Base-by-base conservation (phyloP, 1,140 invertebrate genomes). In the Drosophila athabasca region DNA sequence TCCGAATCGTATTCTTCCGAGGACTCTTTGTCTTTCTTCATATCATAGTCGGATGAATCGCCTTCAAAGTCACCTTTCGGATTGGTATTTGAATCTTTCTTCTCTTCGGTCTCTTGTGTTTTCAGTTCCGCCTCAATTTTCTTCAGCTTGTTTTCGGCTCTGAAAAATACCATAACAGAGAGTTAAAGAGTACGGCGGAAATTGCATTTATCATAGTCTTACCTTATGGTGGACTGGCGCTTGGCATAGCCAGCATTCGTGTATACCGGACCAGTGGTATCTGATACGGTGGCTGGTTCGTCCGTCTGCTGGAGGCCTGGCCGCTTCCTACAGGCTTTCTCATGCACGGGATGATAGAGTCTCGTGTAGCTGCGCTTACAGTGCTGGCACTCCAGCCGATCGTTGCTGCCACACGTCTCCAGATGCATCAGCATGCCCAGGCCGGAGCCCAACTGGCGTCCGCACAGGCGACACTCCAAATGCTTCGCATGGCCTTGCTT, bases 111-210 rank as follows among this genome's bases (percentile, higher is more conserved):
- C 4, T 51, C 29, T 13, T 49, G 35, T 6, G 46, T 15, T 9
- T 48, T 39, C 11, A 69, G 6, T 2, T 68, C 50, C 15, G 24
- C 54, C 2, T 75, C 76, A 8, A 88, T 64, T 22, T 76, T 80
- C 58, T 80, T 89, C 6, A 91, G 22, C 13, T 90, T 87, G 0
- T 61, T 76, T 76, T 91, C 90, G 15, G 90, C 90, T 46, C 90
- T 91, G 31, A n/a, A 57, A 41, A 39, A n/a, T 52, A 4, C 0
- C 57, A 51, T 43, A 15, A 46, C 4, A 26, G 24, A 26, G 24
- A 1, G 7, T 48, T 1, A 24, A 39, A 49, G 5, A 17, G 22
- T 39, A 1, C 41, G 22, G 22, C n/a, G 1, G 22, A 58, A n/a
- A 41, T 68, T 68, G 29, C n/a, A 45, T 29, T 17, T 22, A 48